phyloP scores from a whole-genome alignment of 2,113 vertebrate species.

The Pyrgilauda ruficollis region DNA sequence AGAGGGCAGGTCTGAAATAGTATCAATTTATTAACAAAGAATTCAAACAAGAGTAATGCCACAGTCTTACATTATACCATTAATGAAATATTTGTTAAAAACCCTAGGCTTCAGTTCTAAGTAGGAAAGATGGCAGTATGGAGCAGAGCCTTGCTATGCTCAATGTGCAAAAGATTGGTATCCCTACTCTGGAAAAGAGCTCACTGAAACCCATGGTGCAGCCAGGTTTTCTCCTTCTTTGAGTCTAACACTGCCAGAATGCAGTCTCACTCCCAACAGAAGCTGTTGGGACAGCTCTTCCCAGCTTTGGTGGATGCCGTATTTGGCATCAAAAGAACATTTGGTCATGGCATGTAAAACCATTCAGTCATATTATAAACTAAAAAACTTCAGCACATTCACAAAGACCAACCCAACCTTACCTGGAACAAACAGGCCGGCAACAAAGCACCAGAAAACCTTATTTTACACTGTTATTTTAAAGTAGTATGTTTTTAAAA shows the following conservation, averaged over 20 bases:
- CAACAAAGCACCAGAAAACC: not conserved
- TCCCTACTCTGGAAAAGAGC: not conserved
- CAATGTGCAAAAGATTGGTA: not conserved
- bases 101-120: not conserved
- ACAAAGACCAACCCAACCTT: not conserved
- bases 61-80: not conserved
- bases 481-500: not conserved
- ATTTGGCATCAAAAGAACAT: not conserved
- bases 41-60: not conserved
- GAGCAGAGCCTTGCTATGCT: not conserved
- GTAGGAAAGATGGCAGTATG: not conserved
- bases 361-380: not conserved
- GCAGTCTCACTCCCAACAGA: not conserved
- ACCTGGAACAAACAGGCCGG: not conserved
- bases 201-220: not conserved
- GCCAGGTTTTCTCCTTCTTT: not conserved
- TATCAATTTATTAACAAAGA: not conserved
- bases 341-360: not conserved
- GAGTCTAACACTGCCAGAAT: not conserved
- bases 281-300: not conserved
- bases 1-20: conserved; percentile 86
- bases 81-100: not conserved
- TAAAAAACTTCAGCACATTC: not conserved
- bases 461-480: not conserved
- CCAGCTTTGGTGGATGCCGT: not conserved